Base-by-base conservation (phyloP, 1,140 invertebrate genomes). In the Pissodes strobi region DNA sequence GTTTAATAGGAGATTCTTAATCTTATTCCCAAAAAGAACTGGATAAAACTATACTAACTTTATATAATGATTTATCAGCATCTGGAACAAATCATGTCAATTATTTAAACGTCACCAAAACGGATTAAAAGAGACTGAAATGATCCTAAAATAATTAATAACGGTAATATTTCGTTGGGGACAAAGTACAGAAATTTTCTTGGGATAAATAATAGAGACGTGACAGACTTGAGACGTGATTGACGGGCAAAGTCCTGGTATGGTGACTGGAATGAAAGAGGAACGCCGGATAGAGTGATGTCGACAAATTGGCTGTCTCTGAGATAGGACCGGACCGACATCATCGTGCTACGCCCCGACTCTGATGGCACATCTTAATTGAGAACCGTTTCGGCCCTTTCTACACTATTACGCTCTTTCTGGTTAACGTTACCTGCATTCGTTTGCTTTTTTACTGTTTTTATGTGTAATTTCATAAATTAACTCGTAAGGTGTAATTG, bases 241-340 rank as follows among this genome's bases (percentile, higher is more conserved):
- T 56, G 53, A 56, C 53, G 53, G 53, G 38, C 39, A 15, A 56
- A 56, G 53, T 56, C 53, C 53, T 18, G 38, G 53, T 37, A 41
- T 23, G 38, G 68, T 56, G 53, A 56, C 53, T 56, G 53, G 37
- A 56, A 56, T 56, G 53, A 56, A 56, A 56, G 68, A 71, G 69
- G 69, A 65, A 57, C 58, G 52, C 43, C 63, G 67, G 66, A 41
- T 56, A 64, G 66, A 64, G 67, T 72, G 64, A 59, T 56, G 45
- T 68, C 65, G 69, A 73, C 69, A 73, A 73, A 71, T 56, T 41
- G 69, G 63, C 68, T 51, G 23, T 48, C 60, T 60, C 57, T 65
- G 43, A 45, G 61, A 55, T 38, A 18, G 57, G 25, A 39, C 58
- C 39, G 19, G 48, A 38, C 39, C 48, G 48, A 45, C 48, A 53